Evolutionary conservation across 2,113 vertebrate genomes (phyloP).

Genomic region (Otus sunia): DNA sequence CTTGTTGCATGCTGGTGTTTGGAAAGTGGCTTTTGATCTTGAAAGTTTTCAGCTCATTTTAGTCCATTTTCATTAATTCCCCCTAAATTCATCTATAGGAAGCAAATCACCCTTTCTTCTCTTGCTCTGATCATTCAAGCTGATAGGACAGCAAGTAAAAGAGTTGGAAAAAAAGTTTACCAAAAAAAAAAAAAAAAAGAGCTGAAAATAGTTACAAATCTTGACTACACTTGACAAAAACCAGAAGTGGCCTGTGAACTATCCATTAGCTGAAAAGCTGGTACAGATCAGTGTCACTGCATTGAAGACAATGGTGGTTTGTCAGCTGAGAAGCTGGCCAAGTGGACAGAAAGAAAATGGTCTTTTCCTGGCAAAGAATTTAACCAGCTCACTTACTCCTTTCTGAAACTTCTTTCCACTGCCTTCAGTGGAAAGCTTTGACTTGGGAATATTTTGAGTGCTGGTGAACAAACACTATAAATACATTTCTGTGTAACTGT

Average conservation of each 20-base stretch:
- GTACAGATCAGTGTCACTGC: constrained; percentile 53
- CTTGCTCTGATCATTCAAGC: not conserved
- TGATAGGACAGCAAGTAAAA: not conserved
- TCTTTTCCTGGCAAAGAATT: constrained; percentile 10
- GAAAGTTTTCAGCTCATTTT: not conserved
- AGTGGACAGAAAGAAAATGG: constrained; percentile 29
- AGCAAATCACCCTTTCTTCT: not conserved
- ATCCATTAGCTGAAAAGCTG: constrained; percentile 54
- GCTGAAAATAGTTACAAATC: constrained; percentile 42
- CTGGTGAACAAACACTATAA: not conserved
- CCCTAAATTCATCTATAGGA: not conserved
- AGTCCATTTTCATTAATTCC: not conserved
- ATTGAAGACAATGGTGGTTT: constrained; percentile 53
- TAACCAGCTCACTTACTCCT: not conserved
- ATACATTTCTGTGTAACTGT: not conserved
- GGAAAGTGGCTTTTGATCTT: not conserved
- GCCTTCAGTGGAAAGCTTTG: not conserved
- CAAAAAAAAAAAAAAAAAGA: not conserved
- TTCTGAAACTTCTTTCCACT: not conserved
- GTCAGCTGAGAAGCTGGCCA: constrained; percentile 32
- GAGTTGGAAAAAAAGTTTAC: not conserved
- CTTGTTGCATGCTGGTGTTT: not conserved
- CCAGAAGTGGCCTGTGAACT: constrained; percentile 31
- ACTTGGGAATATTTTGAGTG: not conserved
- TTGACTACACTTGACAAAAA: constrained; percentile 50